Evolutionary conservation across 1,140 invertebrate species (phyloP).

Genomic region (Spodoptera litura): DNA sequence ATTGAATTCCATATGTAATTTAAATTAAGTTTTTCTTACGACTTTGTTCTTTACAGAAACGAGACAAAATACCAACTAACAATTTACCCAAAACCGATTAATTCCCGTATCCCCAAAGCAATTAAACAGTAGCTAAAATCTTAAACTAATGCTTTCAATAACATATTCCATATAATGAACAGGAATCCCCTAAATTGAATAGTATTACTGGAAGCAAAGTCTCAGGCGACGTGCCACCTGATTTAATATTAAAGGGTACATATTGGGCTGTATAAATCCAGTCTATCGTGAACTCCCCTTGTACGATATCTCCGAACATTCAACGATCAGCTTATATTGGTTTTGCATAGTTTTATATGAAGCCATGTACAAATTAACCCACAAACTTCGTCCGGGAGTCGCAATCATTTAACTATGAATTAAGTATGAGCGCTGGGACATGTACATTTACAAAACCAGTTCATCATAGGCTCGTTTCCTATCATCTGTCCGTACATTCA

Average conservation of each 20-base stretch:
- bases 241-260: slow-evolving; percentile 40
- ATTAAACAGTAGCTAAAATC: slow-evolving; percentile 7
- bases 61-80: not conserved
- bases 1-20: too few relatives aligned
- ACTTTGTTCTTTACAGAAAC: too few relatives aligned
- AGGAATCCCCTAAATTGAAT: slow-evolving; percentile 31
- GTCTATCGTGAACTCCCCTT: too few relatives aligned
- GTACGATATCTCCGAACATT: too few relatives aligned
- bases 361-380: too few relatives aligned
- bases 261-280: not conserved
- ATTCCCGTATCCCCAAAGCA: not conserved
- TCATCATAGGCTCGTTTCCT: too few relatives aligned
- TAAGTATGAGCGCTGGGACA: slow-evolving; percentile 18
- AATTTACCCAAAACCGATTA: not conserved
- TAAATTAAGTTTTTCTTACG: too few relatives aligned
- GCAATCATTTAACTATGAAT: slow-evolving; percentile 41
- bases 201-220: not conserved
- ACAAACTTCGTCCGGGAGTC: slow-evolving; percentile 4
- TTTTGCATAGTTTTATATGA: too few relatives aligned
- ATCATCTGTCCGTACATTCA: too few relatives aligned
- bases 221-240: slow-evolving; percentile 19
- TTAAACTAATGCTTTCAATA: slow-evolving; percentile 10
- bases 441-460: not conserved
- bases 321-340: too few relatives aligned
- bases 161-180: slow-evolving; percentile 28